Evolutionary conservation across 2,113 vertebrate species (phyloP), one percentile per base, ranked within the genome.

Genomic region (Tragelaphus buxtoni): DNA sequence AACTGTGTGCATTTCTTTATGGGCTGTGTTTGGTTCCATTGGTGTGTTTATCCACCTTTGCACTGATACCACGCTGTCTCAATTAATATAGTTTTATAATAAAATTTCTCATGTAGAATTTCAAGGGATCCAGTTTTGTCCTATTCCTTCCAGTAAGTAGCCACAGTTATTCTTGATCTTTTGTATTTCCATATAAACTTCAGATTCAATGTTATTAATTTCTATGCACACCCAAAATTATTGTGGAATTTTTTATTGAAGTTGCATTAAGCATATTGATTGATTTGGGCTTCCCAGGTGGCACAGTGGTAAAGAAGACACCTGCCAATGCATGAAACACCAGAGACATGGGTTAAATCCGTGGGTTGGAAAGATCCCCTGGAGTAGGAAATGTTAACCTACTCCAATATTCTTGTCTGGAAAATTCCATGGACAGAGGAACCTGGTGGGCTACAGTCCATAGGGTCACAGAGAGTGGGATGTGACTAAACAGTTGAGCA

Each of bases 11-110:
- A 14, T 56, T 32, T 45, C 32, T 18, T 18, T 55, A 53, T 55
- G 2, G 10, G 49, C 26, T 49, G 17, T 30, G 4, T 58, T 35
- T 13, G 13, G 32, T 7, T 7, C 45, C 13, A 1, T 1, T 4
- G 22, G 3, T 32, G 8, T 32, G 2, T 65, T 47, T 65, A n/a
- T 55, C 32, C 13, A 7, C 2, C 9, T 7, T 7, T 9, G 8
- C 4, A 13, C 20, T 17, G 4, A 1, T 1, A 24, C 18, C 55
- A 10, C 1, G 2, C 14, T 0, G 1, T 24, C 42, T 45, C 61
- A 9, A 0, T n/a, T 5, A 32, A 30, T 18, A 12, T 2, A 55
- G 20, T 12, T 20, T n/a, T n/a, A 10, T 5, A 35, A 4, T 7
- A 20, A 30, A 56, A 76, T 9, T 2, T 18, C 5, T 7, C 2